A percentile compares a stretch with the other conserved stretches of the same genome.
phyloP scores from a whole-genome alignment of 1,140 invertebrate species.

The Sycophaga agraensis region DNA sequence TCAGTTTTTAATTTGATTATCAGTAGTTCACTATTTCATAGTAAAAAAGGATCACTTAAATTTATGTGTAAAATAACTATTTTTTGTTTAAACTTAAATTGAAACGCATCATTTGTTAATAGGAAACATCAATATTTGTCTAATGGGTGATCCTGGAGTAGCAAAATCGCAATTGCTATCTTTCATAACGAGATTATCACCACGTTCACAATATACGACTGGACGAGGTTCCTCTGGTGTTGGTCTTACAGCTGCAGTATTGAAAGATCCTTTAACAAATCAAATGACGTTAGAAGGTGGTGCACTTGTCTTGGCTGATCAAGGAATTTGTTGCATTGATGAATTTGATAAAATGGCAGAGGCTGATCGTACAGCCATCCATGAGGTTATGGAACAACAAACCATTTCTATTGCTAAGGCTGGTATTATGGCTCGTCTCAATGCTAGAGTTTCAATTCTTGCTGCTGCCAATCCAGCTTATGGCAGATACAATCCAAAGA shows the following conservation, averaged over 20 bases:
- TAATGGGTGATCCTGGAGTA: constrained; percentile 99
- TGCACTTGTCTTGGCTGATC: constrained; percentile 95
- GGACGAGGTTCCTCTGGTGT: constrained; percentile 97
- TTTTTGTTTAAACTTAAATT: too few relatives aligned
- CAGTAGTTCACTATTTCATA: too few relatives aligned
- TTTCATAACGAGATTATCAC: constrained; percentile 92
- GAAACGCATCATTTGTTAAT: not conserved
- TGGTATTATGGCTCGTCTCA: constrained; percentile 96
- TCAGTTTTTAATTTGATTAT: not conserved
- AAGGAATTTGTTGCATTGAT: constrained; percentile 98
- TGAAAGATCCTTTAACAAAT: constrained; percentile 96
- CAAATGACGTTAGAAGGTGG: constrained; percentile 98
- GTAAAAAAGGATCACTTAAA: too few relatives aligned
- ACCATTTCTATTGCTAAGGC: constrained; percentile 99
- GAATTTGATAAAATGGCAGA: constrained; percentile 99
- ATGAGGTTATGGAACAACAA: constrained; percentile 99
- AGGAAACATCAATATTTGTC: constrained; percentile 96
- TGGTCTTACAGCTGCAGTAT: constrained; percentile 95
- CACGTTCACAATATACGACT: constrained; percentile 93
- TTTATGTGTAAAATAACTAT: too few relatives aligned
- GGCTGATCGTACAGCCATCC: constrained; percentile 92
- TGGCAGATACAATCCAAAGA: constrained; percentile 95
- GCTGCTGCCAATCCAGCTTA: constrained; percentile 99
- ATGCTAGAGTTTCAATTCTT: constrained; percentile 95
- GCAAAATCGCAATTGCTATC: constrained; percentile 96